Base-by-base conservation (phyloP, 2,113 vertebrate species). In the Daboia siamensis region DNA sequence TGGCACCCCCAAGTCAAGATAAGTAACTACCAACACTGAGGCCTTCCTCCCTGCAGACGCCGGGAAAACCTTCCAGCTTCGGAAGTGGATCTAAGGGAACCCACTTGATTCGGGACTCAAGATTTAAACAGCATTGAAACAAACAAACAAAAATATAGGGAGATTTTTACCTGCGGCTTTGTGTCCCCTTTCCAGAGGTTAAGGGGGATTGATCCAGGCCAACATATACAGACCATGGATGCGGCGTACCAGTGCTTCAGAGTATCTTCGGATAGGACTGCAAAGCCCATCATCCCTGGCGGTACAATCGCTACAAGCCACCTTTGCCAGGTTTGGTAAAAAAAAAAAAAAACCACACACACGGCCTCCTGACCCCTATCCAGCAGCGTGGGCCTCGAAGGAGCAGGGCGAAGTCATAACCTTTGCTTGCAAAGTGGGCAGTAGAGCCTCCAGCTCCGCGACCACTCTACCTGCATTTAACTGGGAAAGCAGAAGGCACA, bases 1-100 rank as follows among this genome's bases (percentile, higher is more conserved):
- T 98, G 98, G 97, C 96, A 98, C 3, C 24, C 39, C 0, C 87
- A 54, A 11, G 26, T 80, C 13, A 39, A 84, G 4, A 39, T 93
- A 39, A 20, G 3, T 0, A 55, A 2, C 74, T 93, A 64, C 6
- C 74, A 86, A 55, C 46, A 39, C 10, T 90, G 2, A 95, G 26
- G 1, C 54, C 3, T 26, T 2, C 55, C 2, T 15, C n/a, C 39
- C 5, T 7, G 33, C 33, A 1, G 9, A 21, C 0, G 33, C 74
- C 17, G 0, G 74, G 21, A 33, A 51, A 44, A 44, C 7, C 33
- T 80, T 17, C 33, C 20, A 0, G 33, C 33, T 80, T 80, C 17
- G 0, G 39, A 80, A 80, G 17, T 9, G 33, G 39, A 8, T 17
- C 1, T 0, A 44, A 39, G 17, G 15, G 33, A 39, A 80, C 1